These are phyloP conservation scores for Zygaena filipendulae DNA, from an alignment of 2,888 invertebrate species.

Conservation along the genomic window DNA sequence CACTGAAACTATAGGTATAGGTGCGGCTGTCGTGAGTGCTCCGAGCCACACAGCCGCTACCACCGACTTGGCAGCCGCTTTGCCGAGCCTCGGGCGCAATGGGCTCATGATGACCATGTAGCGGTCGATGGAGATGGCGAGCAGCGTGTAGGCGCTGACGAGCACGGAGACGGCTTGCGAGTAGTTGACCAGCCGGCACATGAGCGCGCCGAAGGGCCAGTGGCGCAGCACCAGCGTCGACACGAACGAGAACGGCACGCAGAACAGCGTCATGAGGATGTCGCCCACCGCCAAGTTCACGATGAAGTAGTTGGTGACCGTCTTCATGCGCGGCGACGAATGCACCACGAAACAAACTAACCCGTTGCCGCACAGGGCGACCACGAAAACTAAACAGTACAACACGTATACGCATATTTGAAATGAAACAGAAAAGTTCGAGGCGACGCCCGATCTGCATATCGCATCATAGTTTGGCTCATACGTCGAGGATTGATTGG, in stretches of 20 bases:
- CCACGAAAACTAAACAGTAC: slow-evolving; percentile 77
- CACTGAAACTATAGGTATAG: slow-evolving; percentile 81
- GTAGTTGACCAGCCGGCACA: slow-evolving; percentile 87
- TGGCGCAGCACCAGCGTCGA: slow-evolving; percentile 81
- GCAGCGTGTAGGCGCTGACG: slow-evolving; percentile 89
- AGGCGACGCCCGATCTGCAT: no score
- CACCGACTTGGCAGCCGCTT: slow-evolving; percentile 73
- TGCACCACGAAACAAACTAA: slow-evolving; percentile 89
- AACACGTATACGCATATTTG: slow-evolving; percentile 74
- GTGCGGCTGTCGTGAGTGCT: slow-evolving; percentile 82
- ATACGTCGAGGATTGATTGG: no score
- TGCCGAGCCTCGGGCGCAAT: slow-evolving; percentile 81
- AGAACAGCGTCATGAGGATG: slow-evolving; percentile 89
- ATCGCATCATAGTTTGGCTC: no score
- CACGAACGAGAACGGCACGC: slow-evolving; percentile 91
- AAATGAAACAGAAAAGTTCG: slow-evolving; percentile 53
- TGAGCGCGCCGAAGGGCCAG: slow-evolving; percentile 87
- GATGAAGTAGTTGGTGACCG: slow-evolving; percentile 93
- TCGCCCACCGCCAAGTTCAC: slow-evolving; percentile 91
- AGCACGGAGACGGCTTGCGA: slow-evolving; percentile 84
- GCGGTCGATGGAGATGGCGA: slow-evolving; percentile 91
- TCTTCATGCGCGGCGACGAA: slow-evolving; percentile 86
- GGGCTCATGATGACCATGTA: slow-evolving; percentile 94
- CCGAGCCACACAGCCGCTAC: slow-evolving; percentile 80
- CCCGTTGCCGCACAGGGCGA: slow-evolving; percentile 79